Conservation (phyloP, 2,888 invertebrate genomes). For the Tricholauxania praeusta region DNA sequence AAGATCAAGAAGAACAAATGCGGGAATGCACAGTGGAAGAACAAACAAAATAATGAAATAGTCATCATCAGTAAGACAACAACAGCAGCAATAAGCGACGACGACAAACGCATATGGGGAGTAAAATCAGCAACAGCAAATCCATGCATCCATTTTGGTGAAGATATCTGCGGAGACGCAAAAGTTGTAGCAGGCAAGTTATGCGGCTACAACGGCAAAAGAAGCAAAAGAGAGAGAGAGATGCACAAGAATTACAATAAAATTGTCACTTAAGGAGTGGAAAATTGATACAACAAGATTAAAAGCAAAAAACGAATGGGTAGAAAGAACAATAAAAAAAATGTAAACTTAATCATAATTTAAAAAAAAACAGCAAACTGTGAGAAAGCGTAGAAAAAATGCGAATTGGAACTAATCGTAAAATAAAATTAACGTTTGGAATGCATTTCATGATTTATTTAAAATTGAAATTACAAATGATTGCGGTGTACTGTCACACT, state of each 20-base stretch:
- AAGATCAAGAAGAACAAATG: slow-evolving; percentile 28
- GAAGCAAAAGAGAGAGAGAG: not conserved
- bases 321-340: not conserved
- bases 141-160: not conserved
- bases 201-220: not conserved
- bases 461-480: no score
- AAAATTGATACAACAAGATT: not conserved
- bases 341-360: slow-evolving; percentile 3
- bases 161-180: not conserved
- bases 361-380: not conserved
- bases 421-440: no score
- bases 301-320: not conserved
- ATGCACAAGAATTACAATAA: not conserved
- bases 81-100: not conserved
- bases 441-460: no score
- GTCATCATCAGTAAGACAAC: slow-evolving; percentile 15
- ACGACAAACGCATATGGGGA: slow-evolving; percentile 10
- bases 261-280: no score
- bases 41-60: slow-evolving; percentile 30
- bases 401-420: no score
- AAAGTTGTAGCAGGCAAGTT: not conserved
- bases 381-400: not conserved
- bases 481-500: no score
- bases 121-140: slow-evolving; percentile 1
- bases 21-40: not conserved